Percentiles rank a stretch among this genome's conserved stretches.
phyloP scores from a whole-genome alignment of 2,888 invertebrate species.

The Tiphia femorata region DNA sequence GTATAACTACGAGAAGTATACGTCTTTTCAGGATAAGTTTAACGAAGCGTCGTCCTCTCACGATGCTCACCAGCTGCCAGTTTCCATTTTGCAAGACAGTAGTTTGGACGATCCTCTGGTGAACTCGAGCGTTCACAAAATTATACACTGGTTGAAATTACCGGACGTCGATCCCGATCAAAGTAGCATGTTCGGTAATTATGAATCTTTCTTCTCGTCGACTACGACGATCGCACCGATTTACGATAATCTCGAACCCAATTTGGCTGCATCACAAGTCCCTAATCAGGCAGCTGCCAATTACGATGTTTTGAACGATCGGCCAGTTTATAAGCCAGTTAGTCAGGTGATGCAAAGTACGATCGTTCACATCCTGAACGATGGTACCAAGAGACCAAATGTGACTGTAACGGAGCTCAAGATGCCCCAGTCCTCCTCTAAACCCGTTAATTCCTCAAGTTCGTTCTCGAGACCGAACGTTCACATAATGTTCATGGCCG shows the following conservation, averaged over 20 bases:
- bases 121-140: constrained; percentile 48
- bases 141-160: constrained; percentile 57
- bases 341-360: constrained; percentile 61
- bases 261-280: constrained; percentile 18
- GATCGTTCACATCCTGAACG: constrained; percentile 59
- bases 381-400: constrained; percentile 49
- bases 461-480: constrained; percentile 51
- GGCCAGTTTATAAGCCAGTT: constrained; percentile 29
- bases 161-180: constrained; percentile 38
- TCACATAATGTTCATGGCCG: constrained; percentile 59
- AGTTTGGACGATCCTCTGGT: no score
- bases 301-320: neutral
- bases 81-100: no score
- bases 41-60: neutral
- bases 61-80: no score
- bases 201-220: constrained; percentile 28
- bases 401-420: constrained; percentile 41
- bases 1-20: constrained; percentile 61
- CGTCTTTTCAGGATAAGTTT: constrained; percentile 34
- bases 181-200: constrained; percentile 27
- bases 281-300: neutral
- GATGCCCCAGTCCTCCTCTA: constrained; percentile 9
- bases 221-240: constrained; percentile 39
- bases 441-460: neutral
- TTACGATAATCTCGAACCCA: constrained; percentile 46